phyloP scores from a whole-genome alignment of 1,140 invertebrate genomes.

The Copidosoma floridanum region DNA sequence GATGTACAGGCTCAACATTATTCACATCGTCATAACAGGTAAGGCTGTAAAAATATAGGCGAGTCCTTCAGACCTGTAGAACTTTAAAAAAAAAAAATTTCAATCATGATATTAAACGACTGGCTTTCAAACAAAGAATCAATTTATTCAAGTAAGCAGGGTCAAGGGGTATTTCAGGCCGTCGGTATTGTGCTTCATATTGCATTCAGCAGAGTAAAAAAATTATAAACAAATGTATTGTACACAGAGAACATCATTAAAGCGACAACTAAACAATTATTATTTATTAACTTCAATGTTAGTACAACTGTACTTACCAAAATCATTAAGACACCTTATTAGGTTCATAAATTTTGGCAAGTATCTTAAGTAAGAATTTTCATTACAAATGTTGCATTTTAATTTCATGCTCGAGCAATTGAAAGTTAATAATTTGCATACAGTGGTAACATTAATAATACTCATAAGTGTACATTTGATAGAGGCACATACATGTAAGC shows the following conservation, averaged over 20 bases:
- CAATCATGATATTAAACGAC: not conserved
- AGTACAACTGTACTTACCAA: constrained; percentile 1
- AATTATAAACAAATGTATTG: not conserved
- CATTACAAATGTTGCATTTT: no score
- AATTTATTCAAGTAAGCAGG: no score
- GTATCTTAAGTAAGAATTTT: no score
- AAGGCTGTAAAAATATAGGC: constrained; percentile 12
- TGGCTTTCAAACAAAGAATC: no score
- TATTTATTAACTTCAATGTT: not conserved
- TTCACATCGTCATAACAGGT: constrained; percentile 14
- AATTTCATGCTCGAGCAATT: no score
- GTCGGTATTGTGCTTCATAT: constrained; percentile 32
- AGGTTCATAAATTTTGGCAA: no score
- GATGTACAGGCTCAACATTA: constrained; percentile 12
- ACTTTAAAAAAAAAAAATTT: constrained; percentile 15
- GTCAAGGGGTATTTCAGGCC: constrained; percentile 32
- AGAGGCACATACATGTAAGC: not conserved
- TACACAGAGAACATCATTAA: no score
- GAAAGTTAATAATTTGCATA: no score
- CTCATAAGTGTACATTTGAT: not conserved
- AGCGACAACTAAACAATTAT: no score
- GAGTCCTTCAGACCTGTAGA: constrained; percentile 13
- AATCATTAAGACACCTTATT: no score
- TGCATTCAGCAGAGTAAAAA: constrained; percentile 24
- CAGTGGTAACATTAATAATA: no score